Evolutionary conservation across 2,797 vertebrate species (phyloP).

Genomic region (Gephyroberyx darwinii): DNA sequence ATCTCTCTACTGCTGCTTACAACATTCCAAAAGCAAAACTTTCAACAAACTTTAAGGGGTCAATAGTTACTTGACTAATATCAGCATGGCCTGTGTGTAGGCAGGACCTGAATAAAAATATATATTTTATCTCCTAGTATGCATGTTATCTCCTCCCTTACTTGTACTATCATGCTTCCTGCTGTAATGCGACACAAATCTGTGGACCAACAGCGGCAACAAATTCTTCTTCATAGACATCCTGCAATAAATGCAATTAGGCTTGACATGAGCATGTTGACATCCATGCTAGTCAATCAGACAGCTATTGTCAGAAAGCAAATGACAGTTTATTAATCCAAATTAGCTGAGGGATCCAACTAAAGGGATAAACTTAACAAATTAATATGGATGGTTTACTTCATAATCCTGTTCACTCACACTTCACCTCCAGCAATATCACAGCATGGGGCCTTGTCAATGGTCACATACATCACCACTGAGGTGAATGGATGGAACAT

Average conservation of each 20-base stretch:
- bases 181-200: slow-evolving; percentile 64
- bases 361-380: slow-evolving; percentile 80
- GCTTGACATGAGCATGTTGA: slow-evolving; percentile 77
- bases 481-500: slow-evolving; percentile 30
- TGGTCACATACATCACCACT: slow-evolving; percentile 43
- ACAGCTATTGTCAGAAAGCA: slow-evolving; percentile 73
- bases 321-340: slow-evolving; percentile 80
- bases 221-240: slow-evolving; percentile 61
- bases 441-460: slow-evolving; percentile 54
- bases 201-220: slow-evolving; percentile 49
- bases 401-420: slow-evolving; percentile 77
- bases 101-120: slow-evolving; percentile 36
- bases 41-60: slow-evolving; percentile 56
- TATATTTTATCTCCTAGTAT: slow-evolving; percentile 36
- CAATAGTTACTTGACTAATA: slow-evolving; percentile 34
- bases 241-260: slow-evolving; percentile 74
- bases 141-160: slow-evolving; percentile 50
- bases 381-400: slow-evolving; percentile 76
- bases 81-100: slow-evolving; percentile 29
- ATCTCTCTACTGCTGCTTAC: slow-evolving; percentile 43
- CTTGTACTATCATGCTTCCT: slow-evolving; percentile 42
- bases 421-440: slow-evolving; percentile 77
- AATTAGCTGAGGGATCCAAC: slow-evolving; percentile 78
- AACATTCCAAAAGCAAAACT: slow-evolving; percentile 48
- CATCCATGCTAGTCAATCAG: slow-evolving; percentile 78